Evolutionary conservation across 2,113 vertebrate species (phyloP).

Genomic region (Pedionomus torquatus): DNA sequence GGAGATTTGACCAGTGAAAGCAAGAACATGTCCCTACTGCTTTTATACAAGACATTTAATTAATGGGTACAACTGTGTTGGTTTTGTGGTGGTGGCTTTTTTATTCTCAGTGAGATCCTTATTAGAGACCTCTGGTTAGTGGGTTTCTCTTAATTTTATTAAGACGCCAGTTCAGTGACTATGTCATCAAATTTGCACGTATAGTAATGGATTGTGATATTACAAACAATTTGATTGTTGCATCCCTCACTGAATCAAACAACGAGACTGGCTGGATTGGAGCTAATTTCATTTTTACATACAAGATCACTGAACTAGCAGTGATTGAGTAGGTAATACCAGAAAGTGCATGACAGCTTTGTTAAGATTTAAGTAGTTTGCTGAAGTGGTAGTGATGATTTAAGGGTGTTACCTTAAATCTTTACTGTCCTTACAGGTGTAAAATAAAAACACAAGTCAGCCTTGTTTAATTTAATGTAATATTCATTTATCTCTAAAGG

Average conservation of each 20-base stretch:
- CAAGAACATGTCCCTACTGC: background rate
- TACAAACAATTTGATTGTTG: background rate
- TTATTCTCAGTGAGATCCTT: background rate
- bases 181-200: background rate
- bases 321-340: background rate
- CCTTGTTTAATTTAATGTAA: background rate
- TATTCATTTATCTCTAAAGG: background rate
- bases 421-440: background rate
- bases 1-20: background rate
- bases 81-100: background rate
- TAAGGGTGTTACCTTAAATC: background rate
- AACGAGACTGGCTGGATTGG: background rate
- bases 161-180: background rate
- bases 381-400: background rate
- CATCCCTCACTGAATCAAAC: background rate
- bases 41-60: background rate
- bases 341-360: background rate
- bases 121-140: background rate
- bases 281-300: background rate
- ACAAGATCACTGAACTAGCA: background rate
- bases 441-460: background rate
- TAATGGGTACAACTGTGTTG: background rate
- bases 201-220: slow-evolving; percentile 15
- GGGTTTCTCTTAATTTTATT: slow-evolving; percentile 15
- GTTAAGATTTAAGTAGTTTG: background rate